Percentiles rank a stretch among this genome's conserved stretches.
Evolutionary conservation across 1,140 invertebrate species (phyloP).

Genomic region (Neotoxoptera formosana): DNA sequence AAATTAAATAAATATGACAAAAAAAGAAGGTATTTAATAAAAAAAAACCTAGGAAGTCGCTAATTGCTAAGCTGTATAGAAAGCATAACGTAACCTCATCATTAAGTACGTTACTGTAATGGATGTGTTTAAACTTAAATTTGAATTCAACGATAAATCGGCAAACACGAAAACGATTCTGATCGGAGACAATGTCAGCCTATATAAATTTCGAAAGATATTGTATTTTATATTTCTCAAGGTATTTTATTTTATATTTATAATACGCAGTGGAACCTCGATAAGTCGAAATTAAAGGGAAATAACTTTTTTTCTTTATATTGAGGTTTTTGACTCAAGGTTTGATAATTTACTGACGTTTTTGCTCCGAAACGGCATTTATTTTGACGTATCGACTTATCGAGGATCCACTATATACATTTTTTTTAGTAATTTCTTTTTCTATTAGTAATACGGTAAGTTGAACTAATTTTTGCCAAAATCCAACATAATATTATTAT

Average conservation of each 20-base stretch:
- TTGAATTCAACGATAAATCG: not conserved
- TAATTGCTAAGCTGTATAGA: not conserved
- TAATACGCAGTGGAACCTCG: not conserved
- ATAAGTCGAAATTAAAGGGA: too few species aligned
- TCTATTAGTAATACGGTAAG: not conserved
- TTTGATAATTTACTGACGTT: too few species aligned
- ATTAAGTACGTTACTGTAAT: too few species aligned
- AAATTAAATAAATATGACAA: too few species aligned
- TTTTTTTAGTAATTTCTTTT: not conserved
- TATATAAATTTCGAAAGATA: not conserved
- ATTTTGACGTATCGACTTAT: too few species aligned
- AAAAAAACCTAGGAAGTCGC: not conserved
- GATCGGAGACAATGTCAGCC: not conserved
- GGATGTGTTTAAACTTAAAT: not conserved
- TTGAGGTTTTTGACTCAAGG: too few species aligned
- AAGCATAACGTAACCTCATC: not conserved
- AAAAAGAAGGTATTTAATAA: too few species aligned
- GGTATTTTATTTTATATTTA: not conserved
- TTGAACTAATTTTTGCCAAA: not conserved
- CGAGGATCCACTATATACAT: too few species aligned
- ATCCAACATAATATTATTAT: too few species aligned
- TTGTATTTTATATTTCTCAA: not conserved
- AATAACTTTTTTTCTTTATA: too few species aligned
- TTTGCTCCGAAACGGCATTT: too few species aligned
- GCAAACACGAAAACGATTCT: not conserved